A percentile compares a stretch with the other conserved stretches of the same genome.
Evolutionary conservation across 2,888 invertebrate species (phyloP).

Genomic region (Norana najaformis): DNA sequence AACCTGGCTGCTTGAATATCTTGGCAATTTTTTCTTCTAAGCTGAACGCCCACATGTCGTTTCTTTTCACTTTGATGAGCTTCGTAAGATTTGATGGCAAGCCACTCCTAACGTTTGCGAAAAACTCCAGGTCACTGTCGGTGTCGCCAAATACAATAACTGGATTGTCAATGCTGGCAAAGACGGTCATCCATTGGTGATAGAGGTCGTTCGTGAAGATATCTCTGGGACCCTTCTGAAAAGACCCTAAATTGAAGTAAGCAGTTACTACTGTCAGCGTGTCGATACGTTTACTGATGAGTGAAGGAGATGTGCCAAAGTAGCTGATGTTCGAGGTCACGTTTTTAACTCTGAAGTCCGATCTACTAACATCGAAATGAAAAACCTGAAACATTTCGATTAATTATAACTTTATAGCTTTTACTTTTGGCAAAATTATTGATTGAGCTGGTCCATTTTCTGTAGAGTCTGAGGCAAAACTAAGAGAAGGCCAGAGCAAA

Average conservation of each 20-base stretch:
- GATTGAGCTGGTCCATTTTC: no score
- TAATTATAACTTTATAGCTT: no score
- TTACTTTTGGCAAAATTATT: no score
- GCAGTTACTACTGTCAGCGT: constrained; percentile 42
- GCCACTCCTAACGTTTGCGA: constrained; percentile 42
- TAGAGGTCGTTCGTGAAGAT: constrained; percentile 45
- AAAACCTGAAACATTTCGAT: no score
- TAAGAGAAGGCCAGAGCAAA: no score
- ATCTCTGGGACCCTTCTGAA: constrained; percentile 39
- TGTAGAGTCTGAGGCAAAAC: no score
- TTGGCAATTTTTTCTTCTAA: constrained; percentile 45
- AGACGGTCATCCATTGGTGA: constrained; percentile 51
- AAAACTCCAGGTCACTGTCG: constrained; percentile 43
- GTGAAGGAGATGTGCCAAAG: no score
- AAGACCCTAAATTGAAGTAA: constrained; percentile 41
- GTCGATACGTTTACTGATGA: no score
- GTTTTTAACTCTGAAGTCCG: no score
- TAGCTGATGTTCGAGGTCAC: no score
- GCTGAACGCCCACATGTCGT: constrained; percentile 49
- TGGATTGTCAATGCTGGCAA: constrained; percentile 49
- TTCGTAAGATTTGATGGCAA: constrained; percentile 45
- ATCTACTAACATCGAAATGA: no score
- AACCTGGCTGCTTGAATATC: constrained; percentile 49
- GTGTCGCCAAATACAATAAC: constrained; percentile 51
- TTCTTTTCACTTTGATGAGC: constrained; percentile 43